Evolutionary conservation across 1,140 invertebrate species (phyloP).

Genomic region (Drosophila nikananu): DNA sequence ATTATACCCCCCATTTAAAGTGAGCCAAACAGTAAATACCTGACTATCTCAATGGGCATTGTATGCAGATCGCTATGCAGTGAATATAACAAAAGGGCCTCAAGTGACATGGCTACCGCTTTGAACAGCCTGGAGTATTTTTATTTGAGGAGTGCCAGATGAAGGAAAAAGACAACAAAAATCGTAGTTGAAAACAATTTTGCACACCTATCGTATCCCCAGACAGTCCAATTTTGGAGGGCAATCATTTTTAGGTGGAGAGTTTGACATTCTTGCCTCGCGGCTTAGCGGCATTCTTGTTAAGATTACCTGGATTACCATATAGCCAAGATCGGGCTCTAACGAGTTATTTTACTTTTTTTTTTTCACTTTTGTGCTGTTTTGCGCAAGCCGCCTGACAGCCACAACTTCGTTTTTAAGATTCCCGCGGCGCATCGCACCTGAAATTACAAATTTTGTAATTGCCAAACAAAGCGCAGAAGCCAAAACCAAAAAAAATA

Average conservation of each 20-base stretch:
- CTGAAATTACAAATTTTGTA: conserved; percentile 70
- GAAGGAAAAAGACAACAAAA: background rate
- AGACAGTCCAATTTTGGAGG: conserved; percentile 34
- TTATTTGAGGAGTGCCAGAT: conserved; percentile 40
- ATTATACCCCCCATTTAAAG: conserved; percentile 55
- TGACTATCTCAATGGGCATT: conserved; percentile 63
- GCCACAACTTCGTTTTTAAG: conserved; percentile 47
- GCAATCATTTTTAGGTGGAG: conserved; percentile 44
- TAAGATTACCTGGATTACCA: conserved; percentile 52
- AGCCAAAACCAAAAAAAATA: conserved; percentile 16
- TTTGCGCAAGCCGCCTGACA: conserved; percentile 53
- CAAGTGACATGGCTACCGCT: conserved; percentile 55
- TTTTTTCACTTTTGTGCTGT: conserved; percentile 15
- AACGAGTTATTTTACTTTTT: conserved; percentile 33
- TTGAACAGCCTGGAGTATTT: conserved; percentile 25
- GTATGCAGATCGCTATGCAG: conserved; percentile 58
- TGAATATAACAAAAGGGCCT: conserved; percentile 53
- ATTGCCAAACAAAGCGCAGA: conserved; percentile 65
- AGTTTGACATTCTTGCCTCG: conserved; percentile 50
- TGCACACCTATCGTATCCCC: conserved; percentile 25
- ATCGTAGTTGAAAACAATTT: conserved; percentile 30
- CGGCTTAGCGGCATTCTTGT: conserved; percentile 45
- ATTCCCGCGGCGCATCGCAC: conserved; percentile 63
- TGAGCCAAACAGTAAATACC: conserved; percentile 41
- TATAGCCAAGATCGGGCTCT: conserved; percentile 26